phyloP scores from a whole-genome alignment of 2,888 invertebrate genomes.

The Eustalomyia histrio region DNA sequence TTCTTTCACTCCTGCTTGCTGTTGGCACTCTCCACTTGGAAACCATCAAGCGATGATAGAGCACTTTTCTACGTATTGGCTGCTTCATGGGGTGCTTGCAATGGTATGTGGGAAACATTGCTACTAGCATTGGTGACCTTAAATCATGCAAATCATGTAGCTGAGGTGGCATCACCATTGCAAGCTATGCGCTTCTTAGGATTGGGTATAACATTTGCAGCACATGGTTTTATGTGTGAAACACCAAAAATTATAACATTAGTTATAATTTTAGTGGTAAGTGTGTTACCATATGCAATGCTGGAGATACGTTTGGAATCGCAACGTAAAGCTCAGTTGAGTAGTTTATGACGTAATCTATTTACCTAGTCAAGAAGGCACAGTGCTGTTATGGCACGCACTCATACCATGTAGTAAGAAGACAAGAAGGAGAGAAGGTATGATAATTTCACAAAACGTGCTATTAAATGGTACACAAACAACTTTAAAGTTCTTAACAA shows the following conservation, averaged over 20 bases:
- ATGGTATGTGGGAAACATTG: slow-evolving; percentile 90
- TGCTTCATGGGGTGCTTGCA: slow-evolving; percentile 92
- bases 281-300: slow-evolving; percentile 78
- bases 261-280: slow-evolving; percentile 77
- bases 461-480: neutral
- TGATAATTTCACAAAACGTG: slow-evolving; percentile 5
- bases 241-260: slow-evolving; percentile 78
- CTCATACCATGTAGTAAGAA: slow-evolving; percentile 75
- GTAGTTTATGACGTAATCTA: slow-evolving; percentile 78
- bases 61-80: slow-evolving; percentile 91
- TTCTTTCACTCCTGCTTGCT: slow-evolving; percentile 89
- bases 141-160: slow-evolving; percentile 78
- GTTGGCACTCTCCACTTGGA: slow-evolving; percentile 88
- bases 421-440: neutral
- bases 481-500: neutral
- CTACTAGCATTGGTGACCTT: slow-evolving; percentile 79
- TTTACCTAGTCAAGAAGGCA: slow-evolving; percentile 77
- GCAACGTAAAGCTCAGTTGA: slow-evolving; percentile 77
- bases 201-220: slow-evolving; percentile 83
- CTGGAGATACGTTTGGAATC: slow-evolving; percentile 78
- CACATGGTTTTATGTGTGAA: slow-evolving; percentile 83
- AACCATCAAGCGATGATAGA: slow-evolving; percentile 89
- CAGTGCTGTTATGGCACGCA: slow-evolving; percentile 73
- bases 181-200: slow-evolving; percentile 84
- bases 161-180: slow-evolving; percentile 79